Evolutionary conservation across 2,888 invertebrate species (phyloP), one percentile per base, ranked within the genome.

Genomic region (Drosophila picticornis): DNA sequence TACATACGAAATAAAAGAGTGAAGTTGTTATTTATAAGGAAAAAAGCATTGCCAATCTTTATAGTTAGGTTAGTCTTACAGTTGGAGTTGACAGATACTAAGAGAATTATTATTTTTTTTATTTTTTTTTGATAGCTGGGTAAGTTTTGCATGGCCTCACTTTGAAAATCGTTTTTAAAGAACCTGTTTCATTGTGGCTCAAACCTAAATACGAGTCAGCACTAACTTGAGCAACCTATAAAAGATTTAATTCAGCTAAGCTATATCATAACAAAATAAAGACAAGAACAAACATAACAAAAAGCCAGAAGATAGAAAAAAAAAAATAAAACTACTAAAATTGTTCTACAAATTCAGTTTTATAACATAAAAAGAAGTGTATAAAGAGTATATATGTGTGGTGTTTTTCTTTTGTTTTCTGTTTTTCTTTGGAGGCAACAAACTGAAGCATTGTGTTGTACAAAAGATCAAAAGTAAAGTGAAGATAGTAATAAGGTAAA

Each of bases 31-130:
- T 69, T 68, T 50, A 34, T 50, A 46, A 22, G 56, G 59, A 68
- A 78, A 67, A 77, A 78, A 78, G 73, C 78, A 73, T 77, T 72
- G 74, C 78, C 78, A 78, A 78, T 78, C 32, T 36, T 57, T 60
- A 55, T 40, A n/a, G 56, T 56, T 16, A 51, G 48, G 58, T 67
- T 53, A 64, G 53, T 65, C 59, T 46, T n/a, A 22, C 51, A 64
- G 72, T 71, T 50, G 29, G 40, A 64, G 64, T 66, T 77, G 60
- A 72, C 50, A 76, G 56, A 56, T 62, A 65, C 77, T 62, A 63
- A 50, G 11, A 51, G 27, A 66, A 53, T 46, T 34, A n/a, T 34
- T 5, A 16, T 16, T 16, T 13, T 4, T 29, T 65, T 34, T 7
- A 32, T 32, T 2, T 29, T 7, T 43, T 56, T 51, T 31, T 48